A percentile compares a stretch with the other conserved stretches of the same genome.
These are phyloP conservation scores for Reticulitermes speratus DNA, from an alignment of 1,140 invertebrate genomes.

Conservation along the genomic window DNA sequence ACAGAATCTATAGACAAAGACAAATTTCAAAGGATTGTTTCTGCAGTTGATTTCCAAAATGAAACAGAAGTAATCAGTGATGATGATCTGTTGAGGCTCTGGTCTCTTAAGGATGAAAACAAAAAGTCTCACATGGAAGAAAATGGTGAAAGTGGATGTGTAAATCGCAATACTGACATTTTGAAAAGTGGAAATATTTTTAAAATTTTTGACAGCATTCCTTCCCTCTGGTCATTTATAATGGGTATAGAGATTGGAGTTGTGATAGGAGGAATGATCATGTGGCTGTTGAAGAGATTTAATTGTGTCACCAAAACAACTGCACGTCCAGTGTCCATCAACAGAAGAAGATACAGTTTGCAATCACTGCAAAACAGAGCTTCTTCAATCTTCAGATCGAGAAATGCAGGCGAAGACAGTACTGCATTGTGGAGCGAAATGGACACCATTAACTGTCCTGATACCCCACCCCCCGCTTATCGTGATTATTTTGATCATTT, in stretches of 20 bases:
- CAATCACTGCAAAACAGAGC: not conserved
- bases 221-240: slow-evolving; percentile 17
- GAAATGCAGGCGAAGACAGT: not conserved
- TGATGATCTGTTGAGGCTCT: not conserved
- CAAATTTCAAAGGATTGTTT: not conserved
- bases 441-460: not conserved
- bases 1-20: not conserved
- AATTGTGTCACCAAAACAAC: not conserved
- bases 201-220: slow-evolving; percentile 14
- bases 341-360: not conserved
- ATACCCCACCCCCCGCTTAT: slow-evolving; percentile 24
- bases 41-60: not conserved
- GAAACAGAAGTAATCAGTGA: not conserved
- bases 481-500: not conserved
- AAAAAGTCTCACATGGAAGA: not conserved
- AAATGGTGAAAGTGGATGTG: not conserved
- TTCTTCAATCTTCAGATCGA: not conserved
- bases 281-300: not conserved
- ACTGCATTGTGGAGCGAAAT: not conserved
- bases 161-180: not conserved
- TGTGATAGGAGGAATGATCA: not conserved
- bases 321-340: not conserved
- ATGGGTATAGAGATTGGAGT: slow-evolving; percentile 15
- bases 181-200: not conserved
- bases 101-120: not conserved